Evolutionary conservation across 2,113 vertebrate genomes (phyloP), one percentile per base, ranked within the genome.

Genomic region (Columba livia): DNA sequence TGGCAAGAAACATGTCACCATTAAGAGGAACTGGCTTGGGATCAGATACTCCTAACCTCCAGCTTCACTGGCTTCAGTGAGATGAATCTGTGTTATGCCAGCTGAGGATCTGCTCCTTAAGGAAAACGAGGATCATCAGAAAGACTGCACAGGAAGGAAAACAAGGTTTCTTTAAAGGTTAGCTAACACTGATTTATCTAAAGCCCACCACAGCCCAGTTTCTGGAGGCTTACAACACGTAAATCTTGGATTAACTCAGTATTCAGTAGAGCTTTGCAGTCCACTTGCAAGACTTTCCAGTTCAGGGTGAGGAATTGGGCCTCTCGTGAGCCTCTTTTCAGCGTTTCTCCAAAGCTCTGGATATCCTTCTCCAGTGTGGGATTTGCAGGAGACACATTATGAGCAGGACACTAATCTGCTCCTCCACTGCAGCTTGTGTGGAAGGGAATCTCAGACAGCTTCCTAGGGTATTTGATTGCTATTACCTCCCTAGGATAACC

Each of bases 191-290:
- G 66, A 88, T 96, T 94, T 96, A 95, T 67, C 80, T 97, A 96
- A 97, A 95, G 70, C 62, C 57, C 54, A 50, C 69, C 66, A 75
- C 57, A 94, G 90, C 93, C 93, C 83, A 83, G 2, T 94, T 97
- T 95, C 91, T 88, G 65, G 44, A 90, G 83, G 94, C 79, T 96
- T 96, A 97, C 38, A 65, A 25, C 88, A 90, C 0, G 2, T 89
- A 96, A 97, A 97, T 96, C 96, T 96, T 94, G 93, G 94, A 96
- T 97, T 96, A 96, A 79, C 93, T 96, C 9, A 0, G 90, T 96
- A 93, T 85, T 95, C 90, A 93, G 73, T 29, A 77, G 88, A 94
- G 93, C 53, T 96, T 95, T 97, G 70, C 86, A 89, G 88, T 84
- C 58, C 51, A 82, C 80, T 93, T 21, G 0, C 86, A 96, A 95